Evolutionary conservation across 2,797 vertebrate species (phyloP), one percentile per base, ranked within the genome.

Genomic region (Heterohyrax brucei): DNA sequence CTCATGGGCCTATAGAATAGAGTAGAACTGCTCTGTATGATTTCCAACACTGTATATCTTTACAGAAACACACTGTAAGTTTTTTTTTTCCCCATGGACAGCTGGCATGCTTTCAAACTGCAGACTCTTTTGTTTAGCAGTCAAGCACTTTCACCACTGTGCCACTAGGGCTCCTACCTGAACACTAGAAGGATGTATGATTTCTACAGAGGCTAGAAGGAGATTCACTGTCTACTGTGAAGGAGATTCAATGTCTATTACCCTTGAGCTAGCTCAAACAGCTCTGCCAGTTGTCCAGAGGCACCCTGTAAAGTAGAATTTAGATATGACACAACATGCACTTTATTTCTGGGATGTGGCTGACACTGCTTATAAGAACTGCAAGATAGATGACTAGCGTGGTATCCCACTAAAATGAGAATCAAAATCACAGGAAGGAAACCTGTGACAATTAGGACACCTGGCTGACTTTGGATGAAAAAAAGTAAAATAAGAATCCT

Each of bases 231-330:
- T 87, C 79, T 46, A 1, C 39, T 3, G 86, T 72, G 80, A 92
- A 89, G 72, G 73, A 92, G 87, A 92, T 89, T 80, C 70, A 82
- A 96, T 96, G 94, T 87, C 92, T 50, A 39, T 81, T 89, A 89
- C 26, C 79, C 76, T 22, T 77, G 75, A 96, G 85, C 91, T 93
- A 30, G 77, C 89, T 88, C 87, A 95, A 95, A 85, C 77, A 78
- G 91, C 94, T 91, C 85, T 48, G 97, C 82, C 66, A 75, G 70
- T 91, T 90, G 33, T 80, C 93, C 62, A 89, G 46, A 90, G 95
- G 61, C 46, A 81, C 46, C 85, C 50, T 64, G 77, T 93, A 33
- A 82, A 92, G 89, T 94, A 87, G 62, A 83, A 89, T 89, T 94
- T 83, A 33, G 44, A 80, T 66, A 7, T 30, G 62, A 66, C 13